Base-by-base conservation (phyloP, 2,113 vertebrate genomes). In the Rana temporaria region DNA sequence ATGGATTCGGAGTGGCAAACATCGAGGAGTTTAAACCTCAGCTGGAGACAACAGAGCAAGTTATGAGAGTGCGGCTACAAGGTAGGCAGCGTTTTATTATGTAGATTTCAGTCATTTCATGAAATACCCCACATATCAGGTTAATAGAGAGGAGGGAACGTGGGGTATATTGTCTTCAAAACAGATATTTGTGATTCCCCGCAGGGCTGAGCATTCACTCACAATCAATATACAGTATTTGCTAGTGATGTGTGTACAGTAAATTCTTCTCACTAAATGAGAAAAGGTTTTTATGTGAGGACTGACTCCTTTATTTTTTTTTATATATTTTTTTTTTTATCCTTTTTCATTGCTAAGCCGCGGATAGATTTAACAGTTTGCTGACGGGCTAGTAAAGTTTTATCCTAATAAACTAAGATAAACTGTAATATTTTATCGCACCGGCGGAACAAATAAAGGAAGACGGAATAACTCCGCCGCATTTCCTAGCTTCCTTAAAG, bases 91-190 rank as follows among this genome's bases (percentile, higher is more conserved):
- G 71, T 68, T 83, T 83, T 83, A 83, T 83, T 76, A 83, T 83
- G 81, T 64, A 83, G 71, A 83, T 83, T 83, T 83, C 52, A 60
- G 63, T 83, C 38, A 83, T 83, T 82, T 76, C 81, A 53, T 76
- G 48, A 60, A 76, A 83, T 83, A 76, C 76, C 81, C 81, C 81
- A 83, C 81, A 83, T 83, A 83, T 83, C 72, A 83, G 81, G 81
- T 83, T 83, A 83, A 83, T 83, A 76, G 81, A 83, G 81, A 68
- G 81, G 56, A 75, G 71, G 81, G 38, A 26, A 83, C 81, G 60
- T 68, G 81, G 71, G 81, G 81, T 76, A 82, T 76, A 83, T 76
- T 83, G 71, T 83, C 66, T 83, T 16, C 63, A 83, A 60, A 83
- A 66, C 81, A 83, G 81, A 83, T 83, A 83, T 76, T 75, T 83